Evolutionary conservation across 2,888 invertebrate species (phyloP).

Genomic region (Parasteatoda lunata): DNA sequence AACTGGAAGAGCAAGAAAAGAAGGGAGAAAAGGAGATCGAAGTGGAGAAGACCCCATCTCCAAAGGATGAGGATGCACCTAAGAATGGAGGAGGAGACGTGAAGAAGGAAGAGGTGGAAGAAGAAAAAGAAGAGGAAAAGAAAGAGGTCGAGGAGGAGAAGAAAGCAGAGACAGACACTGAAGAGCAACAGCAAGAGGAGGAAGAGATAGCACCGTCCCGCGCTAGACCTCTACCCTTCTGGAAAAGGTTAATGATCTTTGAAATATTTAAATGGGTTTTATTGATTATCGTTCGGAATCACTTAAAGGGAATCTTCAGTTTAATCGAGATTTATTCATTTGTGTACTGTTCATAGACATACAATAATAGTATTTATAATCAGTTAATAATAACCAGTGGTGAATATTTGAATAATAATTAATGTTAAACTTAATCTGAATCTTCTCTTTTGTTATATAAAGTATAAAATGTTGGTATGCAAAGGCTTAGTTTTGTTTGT

Average conservation of each 20-base stretch:
- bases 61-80: constrained; percentile 46
- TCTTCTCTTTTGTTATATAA: no score
- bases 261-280: background rate
- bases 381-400: background rate
- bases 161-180: constrained; percentile 18
- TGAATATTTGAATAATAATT: background rate
- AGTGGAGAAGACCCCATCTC: constrained; percentile 43
- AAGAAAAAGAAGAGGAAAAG: constrained; percentile 1
- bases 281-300: background rate
- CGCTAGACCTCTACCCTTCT: constrained; percentile 38
- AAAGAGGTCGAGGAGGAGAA: constrained; percentile 36
- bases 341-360: no score
- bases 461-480: no score
- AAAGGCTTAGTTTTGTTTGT: no score
- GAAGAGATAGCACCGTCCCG: constrained; percentile 31
- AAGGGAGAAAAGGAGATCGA: constrained; percentile 36
- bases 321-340: background rate
- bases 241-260: constrained; percentile 30
- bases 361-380: background rate
- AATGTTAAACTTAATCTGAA: background rate
- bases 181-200: constrained; percentile 42
- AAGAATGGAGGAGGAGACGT: constrained; percentile 23
- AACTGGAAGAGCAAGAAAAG: constrained; percentile 57
- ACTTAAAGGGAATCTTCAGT: background rate
- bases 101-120: constrained; percentile 27